Conservation (phyloP, 2,797 vertebrate species). For the Ciconia nigra region DNA sequence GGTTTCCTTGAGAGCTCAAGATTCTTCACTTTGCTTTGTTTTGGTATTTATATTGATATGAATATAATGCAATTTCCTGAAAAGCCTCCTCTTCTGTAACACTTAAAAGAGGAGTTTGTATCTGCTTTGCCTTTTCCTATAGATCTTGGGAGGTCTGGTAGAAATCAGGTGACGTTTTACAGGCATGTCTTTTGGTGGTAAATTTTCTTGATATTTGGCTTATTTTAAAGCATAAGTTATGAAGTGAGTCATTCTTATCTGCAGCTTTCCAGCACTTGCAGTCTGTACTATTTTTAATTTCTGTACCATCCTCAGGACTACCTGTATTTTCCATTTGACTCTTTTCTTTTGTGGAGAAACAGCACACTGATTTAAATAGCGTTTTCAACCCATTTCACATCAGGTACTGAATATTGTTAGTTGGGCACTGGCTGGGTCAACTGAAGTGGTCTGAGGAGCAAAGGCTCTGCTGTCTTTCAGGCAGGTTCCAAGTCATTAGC, state of each 20-base stretch:
- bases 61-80: not conserved
- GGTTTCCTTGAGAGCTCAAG: constrained; percentile 19
- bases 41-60: not conserved
- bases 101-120: not conserved
- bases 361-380: not conserved
- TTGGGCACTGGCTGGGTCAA: not conserved
- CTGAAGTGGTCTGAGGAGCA: not conserved
- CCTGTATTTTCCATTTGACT: constrained; percentile 19
- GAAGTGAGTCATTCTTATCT: constrained; percentile 34
- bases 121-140: not conserved
- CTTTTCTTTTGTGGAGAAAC: not conserved
- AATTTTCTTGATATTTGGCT: constrained; percentile 6
- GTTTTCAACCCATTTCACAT: not conserved
- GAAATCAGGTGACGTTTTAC: not conserved
- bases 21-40: not conserved
- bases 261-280: constrained; percentile 1
- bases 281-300: constrained; percentile 23
- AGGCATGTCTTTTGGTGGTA: not conserved
- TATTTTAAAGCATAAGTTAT: not conserved
- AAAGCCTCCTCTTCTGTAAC: not conserved
- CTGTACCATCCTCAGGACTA: not conserved
- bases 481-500: not conserved
- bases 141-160: not conserved
- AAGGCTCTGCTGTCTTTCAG: not conserved
- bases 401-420: not conserved